Conservation (phyloP, 2,888 invertebrate species). For the Cancer borealis region DNA sequence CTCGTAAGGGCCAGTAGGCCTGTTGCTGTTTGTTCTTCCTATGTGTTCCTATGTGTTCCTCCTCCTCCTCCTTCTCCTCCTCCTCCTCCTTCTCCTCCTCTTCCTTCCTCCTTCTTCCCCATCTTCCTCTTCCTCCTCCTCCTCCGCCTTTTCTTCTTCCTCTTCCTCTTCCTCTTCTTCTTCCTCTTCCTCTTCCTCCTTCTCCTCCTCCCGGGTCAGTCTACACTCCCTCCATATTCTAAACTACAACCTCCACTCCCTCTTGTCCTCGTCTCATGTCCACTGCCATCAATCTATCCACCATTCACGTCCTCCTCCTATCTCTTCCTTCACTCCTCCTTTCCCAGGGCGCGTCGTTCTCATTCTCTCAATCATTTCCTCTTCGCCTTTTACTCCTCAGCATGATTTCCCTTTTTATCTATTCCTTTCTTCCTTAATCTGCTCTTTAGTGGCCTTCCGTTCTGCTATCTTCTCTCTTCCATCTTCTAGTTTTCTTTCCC, state of each 20-base stretch:
- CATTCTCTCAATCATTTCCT: constrained; percentile 4
- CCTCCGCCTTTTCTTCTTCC: not conserved
- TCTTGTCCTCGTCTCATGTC: not conserved
- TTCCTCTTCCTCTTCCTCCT: not conserved
- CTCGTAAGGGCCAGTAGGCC: too few species aligned
- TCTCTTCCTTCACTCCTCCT: not conserved
- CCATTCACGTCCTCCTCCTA: not conserved
- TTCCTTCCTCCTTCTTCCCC: not conserved
- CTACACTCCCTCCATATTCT: not conserved
- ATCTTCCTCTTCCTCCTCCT: not conserved
- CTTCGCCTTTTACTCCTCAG: not conserved
- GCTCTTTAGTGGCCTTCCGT: too few species aligned
- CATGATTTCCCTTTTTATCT: not conserved
- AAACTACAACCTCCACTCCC: not conserved
- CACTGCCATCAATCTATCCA: not conserved
- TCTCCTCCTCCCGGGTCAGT: not conserved
- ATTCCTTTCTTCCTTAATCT: not conserved
- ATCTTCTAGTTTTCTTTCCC: not conserved
- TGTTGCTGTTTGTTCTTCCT: too few species aligned
- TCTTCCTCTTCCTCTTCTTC: not conserved
- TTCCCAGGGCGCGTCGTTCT: not conserved
- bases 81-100: not conserved
- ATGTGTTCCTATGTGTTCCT: too few species aligned
- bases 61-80: not conserved
- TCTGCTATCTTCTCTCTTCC: not conserved